Conservation (phyloP, 23 tunicate genomes). For the Phallusia fumigata region DNA sequence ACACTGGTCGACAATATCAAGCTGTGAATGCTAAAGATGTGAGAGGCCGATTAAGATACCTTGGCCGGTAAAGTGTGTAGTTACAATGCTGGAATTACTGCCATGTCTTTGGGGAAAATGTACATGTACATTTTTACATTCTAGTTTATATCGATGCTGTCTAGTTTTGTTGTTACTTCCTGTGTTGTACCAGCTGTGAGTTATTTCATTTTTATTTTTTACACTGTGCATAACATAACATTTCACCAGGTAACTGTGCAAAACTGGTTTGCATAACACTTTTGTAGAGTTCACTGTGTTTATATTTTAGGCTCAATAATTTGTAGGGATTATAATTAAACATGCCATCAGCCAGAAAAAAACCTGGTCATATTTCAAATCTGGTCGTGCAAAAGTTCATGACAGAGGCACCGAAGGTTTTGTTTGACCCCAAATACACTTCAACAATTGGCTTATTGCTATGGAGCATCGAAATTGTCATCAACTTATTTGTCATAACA, state of each 20-base stretch:
- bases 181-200: no score
- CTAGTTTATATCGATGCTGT: no score
- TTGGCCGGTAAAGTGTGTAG: background rate
- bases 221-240: no score
- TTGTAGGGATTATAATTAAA: background rate
- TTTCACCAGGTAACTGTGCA: no score
- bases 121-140: no score
- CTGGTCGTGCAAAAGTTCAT: background rate
- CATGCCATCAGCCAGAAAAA: background rate
- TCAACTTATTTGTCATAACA: constrained; percentile 51
- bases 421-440: constrained; percentile 49
- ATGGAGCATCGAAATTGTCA: constrained; percentile 40
- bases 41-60: background rate
- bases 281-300: background rate
- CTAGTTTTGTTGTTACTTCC: no score
- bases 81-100: no score
- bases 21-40: background rate
- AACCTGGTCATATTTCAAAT: background rate
- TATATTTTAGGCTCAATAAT: constrained; percentile 1
- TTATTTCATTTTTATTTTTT: no score
- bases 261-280: background rate
- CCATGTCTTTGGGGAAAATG: no score
- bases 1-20: constrained; percentile 1
- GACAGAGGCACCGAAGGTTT: constrained; percentile 30
- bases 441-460: constrained; percentile 37